Percentiles rank a stretch among this genome's conserved stretches.
These are phyloP conservation scores for Bedellia somnulentella DNA, from an alignment of 2,888 invertebrate species.

Conservation along the genomic window DNA sequence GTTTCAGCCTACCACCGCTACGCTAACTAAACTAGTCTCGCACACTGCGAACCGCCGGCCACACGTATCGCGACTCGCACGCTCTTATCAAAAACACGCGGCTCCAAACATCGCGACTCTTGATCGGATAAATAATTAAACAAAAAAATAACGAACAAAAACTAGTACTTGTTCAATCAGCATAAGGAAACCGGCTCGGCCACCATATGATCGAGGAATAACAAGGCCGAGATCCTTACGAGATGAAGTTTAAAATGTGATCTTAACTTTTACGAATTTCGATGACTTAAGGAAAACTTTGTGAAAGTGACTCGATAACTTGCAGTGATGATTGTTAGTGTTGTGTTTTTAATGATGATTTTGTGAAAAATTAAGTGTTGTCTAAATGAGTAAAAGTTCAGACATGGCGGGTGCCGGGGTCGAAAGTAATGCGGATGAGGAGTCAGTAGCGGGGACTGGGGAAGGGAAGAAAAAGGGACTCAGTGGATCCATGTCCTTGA, in stretches of 20 bases:
- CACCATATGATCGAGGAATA: slow-evolving; percentile 33
- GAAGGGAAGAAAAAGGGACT: slow-evolving; percentile 37
- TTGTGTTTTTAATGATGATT: background rate
- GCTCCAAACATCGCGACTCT: slow-evolving; percentile 36
- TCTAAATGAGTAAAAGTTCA: slow-evolving; percentile 22
- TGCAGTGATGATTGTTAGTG: too few species aligned
- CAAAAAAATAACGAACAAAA: background rate
- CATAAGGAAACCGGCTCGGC: slow-evolving; percentile 36
- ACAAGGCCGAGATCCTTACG: slow-evolving; percentile 19
- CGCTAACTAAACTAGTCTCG: slow-evolving; percentile 40
- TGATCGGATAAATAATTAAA: background rate
- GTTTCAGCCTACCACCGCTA: background rate
- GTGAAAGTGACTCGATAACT: too few species aligned
- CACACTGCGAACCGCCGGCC: slow-evolving; percentile 33
- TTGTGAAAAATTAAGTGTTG: background rate
- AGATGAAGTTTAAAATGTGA: background rate
- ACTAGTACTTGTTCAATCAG: slow-evolving; percentile 1
- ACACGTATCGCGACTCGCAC: slow-evolving; percentile 30
- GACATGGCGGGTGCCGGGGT: slow-evolving; percentile 43
- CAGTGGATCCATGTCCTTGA: slow-evolving; percentile 50
- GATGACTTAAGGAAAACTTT: slow-evolving; percentile 4
- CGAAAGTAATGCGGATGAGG: slow-evolving; percentile 30
- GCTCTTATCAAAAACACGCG: slow-evolving; percentile 34
- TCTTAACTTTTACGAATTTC: slow-evolving; percentile 17
- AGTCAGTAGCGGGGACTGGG: slow-evolving; percentile 19